Evolutionary conservation across 1,140 invertebrate species (phyloP).

Genomic region (Drosophila equinoxialis): DNA sequence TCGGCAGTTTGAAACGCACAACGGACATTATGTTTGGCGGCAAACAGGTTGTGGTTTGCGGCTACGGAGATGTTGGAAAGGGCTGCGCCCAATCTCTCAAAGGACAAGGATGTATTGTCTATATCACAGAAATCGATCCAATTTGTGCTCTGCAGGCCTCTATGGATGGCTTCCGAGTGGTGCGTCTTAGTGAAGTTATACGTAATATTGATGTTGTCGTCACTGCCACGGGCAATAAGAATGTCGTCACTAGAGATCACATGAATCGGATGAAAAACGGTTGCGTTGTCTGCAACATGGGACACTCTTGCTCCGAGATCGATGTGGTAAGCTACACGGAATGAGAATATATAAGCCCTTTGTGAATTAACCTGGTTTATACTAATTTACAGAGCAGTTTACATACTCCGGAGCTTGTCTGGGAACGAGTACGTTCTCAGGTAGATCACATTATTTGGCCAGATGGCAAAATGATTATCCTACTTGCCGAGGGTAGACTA

Average conservation of each 20-base stretch:
- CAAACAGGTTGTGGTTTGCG: constrained; percentile 97
- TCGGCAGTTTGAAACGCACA: constrained; percentile 90
- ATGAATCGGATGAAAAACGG: constrained; percentile 99
- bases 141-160: constrained; percentile 99
- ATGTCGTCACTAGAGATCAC: constrained; percentile 95
- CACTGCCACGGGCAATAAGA: constrained; percentile 98
- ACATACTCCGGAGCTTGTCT: constrained; percentile 96
- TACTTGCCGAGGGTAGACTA: constrained; percentile 96
- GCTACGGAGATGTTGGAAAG: constrained; percentile 99
- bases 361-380: not conserved
- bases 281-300: constrained; percentile 98
- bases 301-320: constrained; percentile 98
- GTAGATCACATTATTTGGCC: constrained; percentile 98
- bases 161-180: constrained; percentile 98
- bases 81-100: constrained; percentile 97
- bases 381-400: constrained; percentile 90
- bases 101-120: constrained; percentile 95
- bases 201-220: constrained; percentile 96
- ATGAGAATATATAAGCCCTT: fast-evolving
- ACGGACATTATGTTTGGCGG: constrained; percentile 99
- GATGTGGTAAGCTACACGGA: constrained; percentile 90
- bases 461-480: constrained; percentile 94
- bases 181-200: constrained; percentile 96
- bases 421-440: constrained; percentile 98
- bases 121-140: constrained; percentile 98